Conservation (phyloP, 2,797 vertebrate genomes). For the Pristis pectinata region DNA sequence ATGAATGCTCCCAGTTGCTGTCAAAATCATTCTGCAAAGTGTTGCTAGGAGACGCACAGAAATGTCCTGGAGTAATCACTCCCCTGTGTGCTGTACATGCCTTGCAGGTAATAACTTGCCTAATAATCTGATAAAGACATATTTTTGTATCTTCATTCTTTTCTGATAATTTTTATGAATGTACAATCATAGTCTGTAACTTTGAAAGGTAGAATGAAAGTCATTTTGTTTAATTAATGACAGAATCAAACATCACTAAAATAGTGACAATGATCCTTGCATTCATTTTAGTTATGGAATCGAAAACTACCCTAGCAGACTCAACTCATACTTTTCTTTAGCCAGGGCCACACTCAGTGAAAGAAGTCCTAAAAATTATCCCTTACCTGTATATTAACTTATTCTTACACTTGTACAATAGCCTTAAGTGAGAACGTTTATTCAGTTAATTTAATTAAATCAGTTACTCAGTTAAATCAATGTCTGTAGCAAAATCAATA, state of each 20-base stretch:
- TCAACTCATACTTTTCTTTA: background rate
- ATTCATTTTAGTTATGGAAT: background rate
- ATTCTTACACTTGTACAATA: background rate
- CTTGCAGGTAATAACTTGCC: constrained; percentile 3
- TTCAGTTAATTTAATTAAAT: background rate
- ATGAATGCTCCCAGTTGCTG: background rate
- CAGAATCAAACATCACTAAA: too few relatives aligned
- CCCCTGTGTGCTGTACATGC: background rate
- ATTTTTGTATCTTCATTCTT: background rate
- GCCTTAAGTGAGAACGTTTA: background rate
- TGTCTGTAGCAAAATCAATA: background rate
- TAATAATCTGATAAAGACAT: background rate
- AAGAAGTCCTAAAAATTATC: background rate
- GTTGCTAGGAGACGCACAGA: background rate
- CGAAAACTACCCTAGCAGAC: background rate
- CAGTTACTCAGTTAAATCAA: too few relatives aligned
- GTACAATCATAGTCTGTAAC: background rate
- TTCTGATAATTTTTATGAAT: background rate
- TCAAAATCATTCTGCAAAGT: background rate
- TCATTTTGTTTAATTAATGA: too few relatives aligned
- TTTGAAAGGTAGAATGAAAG: too few relatives aligned
- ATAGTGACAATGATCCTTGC: too few relatives aligned
- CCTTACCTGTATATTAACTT: background rate
- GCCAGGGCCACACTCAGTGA: background rate
- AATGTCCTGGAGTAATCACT: background rate